Evolutionary conservation across 2,113 vertebrate genomes (phyloP).

Genomic region (Ornithorhynchus anatinus): DNA sequence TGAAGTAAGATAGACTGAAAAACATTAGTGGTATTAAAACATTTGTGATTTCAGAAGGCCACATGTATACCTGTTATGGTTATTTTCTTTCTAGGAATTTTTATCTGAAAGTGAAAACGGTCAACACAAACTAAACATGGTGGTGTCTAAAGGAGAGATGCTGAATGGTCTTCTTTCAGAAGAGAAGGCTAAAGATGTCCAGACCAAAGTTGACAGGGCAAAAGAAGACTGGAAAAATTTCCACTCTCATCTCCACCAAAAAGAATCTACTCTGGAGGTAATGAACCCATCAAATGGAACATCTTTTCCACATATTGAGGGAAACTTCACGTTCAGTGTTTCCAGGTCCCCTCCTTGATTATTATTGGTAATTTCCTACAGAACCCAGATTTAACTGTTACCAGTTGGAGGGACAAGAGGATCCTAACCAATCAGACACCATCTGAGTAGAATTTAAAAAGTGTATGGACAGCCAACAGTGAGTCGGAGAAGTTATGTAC

Average conservation of each 20-base stretch:
- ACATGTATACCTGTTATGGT: background rate
- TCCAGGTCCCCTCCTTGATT: too few relatives aligned
- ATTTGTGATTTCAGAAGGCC: background rate
- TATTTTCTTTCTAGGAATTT: constrained; percentile 80
- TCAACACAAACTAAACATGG: constrained; percentile 85
- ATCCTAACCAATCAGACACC: too few relatives aligned
- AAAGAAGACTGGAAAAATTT: constrained; percentile 93
- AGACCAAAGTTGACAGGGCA: constrained; percentile 77
- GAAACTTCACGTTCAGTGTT: background rate
- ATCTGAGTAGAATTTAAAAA: too few relatives aligned
- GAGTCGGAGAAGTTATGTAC: too few relatives aligned
- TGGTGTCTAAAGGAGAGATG: constrained; percentile 86
- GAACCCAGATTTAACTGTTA: too few relatives aligned
- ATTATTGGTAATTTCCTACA: background rate
- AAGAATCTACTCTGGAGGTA: constrained; percentile 90
- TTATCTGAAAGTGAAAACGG: constrained; percentile 90
- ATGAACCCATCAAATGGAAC: background rate
- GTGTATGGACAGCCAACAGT: too few relatives aligned
- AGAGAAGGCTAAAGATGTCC: constrained; percentile 82
- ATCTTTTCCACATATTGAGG: background rate
- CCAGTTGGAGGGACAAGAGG: too few relatives aligned
- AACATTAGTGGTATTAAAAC: background rate
- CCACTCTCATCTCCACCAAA: constrained; percentile 85
- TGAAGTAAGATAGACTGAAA: background rate
- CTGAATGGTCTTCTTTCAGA: constrained; percentile 81